Percentiles rank a stretch among this genome's conserved stretches.
phyloP scores from a whole-genome alignment of 1,140 invertebrate genomes.

The Samia ricini region DNA sequence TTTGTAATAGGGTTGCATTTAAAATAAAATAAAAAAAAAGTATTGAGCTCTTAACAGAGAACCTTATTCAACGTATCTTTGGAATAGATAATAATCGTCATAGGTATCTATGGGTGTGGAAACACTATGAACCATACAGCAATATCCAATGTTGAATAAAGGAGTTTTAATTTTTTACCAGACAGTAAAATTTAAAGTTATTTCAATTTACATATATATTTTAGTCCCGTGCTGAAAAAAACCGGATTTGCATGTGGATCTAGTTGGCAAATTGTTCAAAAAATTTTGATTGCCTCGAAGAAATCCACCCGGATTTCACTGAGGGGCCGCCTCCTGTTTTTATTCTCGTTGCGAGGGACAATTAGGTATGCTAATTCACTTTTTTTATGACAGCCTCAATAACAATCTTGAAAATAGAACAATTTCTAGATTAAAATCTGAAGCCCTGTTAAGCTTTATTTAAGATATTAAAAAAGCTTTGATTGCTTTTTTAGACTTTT shows the following conservation, averaged over 20 bases:
- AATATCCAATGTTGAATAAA: background rate
- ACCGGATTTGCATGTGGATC: conserved; percentile 58
- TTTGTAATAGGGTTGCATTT: too few species aligned
- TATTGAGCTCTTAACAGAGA: too few species aligned
- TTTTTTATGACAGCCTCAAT: conserved; percentile 56
- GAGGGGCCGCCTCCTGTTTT: conserved; percentile 56
- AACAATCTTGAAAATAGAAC: conserved; percentile 52
- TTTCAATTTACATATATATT: background rate
- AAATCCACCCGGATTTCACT: conserved; percentile 46
- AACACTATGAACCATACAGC: too few species aligned
- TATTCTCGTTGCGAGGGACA: conserved; percentile 57
- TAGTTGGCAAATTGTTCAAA: conserved; percentile 62
- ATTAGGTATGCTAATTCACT: conserved; percentile 72
- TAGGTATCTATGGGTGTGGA: too few species aligned
- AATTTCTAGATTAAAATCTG: conserved; percentile 41
- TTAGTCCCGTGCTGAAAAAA: conserved; percentile 24
- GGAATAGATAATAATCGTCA: too few species aligned
- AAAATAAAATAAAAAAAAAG: too few species aligned
- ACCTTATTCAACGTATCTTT: too few species aligned
- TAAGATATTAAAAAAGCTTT: background rate
- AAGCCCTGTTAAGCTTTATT: conserved; percentile 7
- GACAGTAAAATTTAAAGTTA: background rate
- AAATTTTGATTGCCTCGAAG: conserved; percentile 66
- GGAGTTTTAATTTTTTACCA: background rate
- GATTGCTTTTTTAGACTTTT: conserved; percentile 1